phyloP scores from a whole-genome alignment of 2,888 invertebrate species.

The Mythimna loreyi region DNA sequence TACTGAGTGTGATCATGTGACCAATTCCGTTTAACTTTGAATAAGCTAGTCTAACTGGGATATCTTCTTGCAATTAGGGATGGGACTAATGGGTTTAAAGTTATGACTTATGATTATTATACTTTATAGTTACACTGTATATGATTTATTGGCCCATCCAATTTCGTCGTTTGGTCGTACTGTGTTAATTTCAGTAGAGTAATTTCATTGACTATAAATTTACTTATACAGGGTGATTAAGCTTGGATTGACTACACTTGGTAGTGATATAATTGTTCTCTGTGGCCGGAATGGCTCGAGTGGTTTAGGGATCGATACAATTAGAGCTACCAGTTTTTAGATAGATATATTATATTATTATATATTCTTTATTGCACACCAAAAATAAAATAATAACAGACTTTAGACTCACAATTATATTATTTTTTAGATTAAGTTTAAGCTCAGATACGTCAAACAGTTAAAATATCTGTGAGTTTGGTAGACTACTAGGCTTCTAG shows the following conservation, averaged over 20 bases:
- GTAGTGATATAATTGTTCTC: slow-evolving; percentile 41
- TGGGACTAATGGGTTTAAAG: slow-evolving; percentile 33
- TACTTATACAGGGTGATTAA: slow-evolving; percentile 20
- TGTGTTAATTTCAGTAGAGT: slow-evolving; percentile 14
- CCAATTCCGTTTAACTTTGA: slow-evolving; percentile 35
- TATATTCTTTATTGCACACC: no score
- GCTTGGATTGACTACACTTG: slow-evolving; percentile 8
- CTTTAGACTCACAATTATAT: no score
- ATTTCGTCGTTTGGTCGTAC: neutral
- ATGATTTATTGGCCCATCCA: slow-evolving; percentile 18
- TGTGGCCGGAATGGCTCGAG: slow-evolving; percentile 28
- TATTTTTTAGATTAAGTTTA: no score
- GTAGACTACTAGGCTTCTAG: neutral
- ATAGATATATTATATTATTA: no score
- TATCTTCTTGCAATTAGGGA: slow-evolving; percentile 34
- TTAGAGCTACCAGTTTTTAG: slow-evolving; percentile 11
- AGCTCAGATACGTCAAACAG: no score
- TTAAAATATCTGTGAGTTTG: no score
- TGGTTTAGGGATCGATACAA: slow-evolving; percentile 20
- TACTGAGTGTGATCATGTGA: slow-evolving; percentile 32
- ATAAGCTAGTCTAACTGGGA: slow-evolving; percentile 5
- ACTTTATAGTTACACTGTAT: slow-evolving; percentile 21
- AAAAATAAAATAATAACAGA: no score
- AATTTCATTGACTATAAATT: slow-evolving; percentile 30
- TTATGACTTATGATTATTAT: slow-evolving; percentile 35